phyloP scores from a whole-genome alignment of 1,140 invertebrate genomes.

The fruit fly (Drosophila melanogaster) region DNA sequence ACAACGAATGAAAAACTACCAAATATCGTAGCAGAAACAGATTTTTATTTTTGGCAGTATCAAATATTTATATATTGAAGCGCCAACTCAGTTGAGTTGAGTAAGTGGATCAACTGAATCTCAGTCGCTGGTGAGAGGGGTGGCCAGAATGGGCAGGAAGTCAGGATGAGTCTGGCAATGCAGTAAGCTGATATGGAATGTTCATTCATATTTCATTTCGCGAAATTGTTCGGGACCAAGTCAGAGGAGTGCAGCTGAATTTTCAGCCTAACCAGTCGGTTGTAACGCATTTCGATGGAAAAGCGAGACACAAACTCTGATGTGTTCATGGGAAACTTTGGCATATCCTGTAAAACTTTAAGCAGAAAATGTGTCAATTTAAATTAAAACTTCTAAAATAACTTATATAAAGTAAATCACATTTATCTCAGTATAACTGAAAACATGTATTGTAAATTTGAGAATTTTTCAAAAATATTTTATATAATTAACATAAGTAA shows the following conservation, averaged over 20 bases:
- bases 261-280: conserved; percentile 57
- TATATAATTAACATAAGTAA: too few species aligned
- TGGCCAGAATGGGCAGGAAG: conserved; percentile 1
- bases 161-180: conserved; percentile 19
- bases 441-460: neutral
- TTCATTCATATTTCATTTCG: conserved; percentile 82
- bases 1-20: neutral
- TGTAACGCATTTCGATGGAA: conserved; percentile 53
- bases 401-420: too few species aligned
- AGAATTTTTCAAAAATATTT: too few species aligned
- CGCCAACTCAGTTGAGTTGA: conserved; percentile 51
- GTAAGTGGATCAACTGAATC: conserved; percentile 30
- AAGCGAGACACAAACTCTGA: conserved; percentile 1
- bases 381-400: too few species aligned
- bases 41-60: conserved; percentile 27
- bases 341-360: neutral
- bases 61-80: conserved; percentile 74
- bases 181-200: conserved; percentile 79
- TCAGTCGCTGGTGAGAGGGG: neutral
- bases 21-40: conserved; percentile 12
- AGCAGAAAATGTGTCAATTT: too few species aligned
- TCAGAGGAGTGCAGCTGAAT: conserved; percentile 25
- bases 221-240: conserved; percentile 61
- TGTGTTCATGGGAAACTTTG: too few species aligned
- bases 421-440: neutral